These are phyloP conservation scores for Xylota sylvarum DNA, from an alignment of 2,888 invertebrate species.

Conservation along the genomic window DNA sequence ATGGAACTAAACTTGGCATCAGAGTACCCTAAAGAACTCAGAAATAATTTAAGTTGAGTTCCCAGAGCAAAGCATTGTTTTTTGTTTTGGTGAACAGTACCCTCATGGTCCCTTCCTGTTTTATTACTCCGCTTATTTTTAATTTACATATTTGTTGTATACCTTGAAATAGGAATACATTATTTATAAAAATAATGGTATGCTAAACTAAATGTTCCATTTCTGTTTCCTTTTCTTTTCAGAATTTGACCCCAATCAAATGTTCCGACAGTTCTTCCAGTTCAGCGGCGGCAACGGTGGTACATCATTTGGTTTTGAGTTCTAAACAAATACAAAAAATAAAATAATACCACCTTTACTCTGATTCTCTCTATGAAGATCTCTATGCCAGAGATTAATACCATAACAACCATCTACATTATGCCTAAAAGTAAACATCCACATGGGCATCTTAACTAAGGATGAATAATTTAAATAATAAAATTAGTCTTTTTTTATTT, in stretches of 20 bases:
- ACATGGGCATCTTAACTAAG: slow-evolving; percentile 32
- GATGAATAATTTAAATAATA: slow-evolving; percentile 41
- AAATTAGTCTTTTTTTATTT: slow-evolving; percentile 31
- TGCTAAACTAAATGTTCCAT: not conserved
- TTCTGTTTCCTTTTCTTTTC: not conserved
- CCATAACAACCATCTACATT: slow-evolving; percentile 24
- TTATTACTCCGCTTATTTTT: too few relatives aligned
- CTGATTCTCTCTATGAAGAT: slow-evolving; percentile 68
- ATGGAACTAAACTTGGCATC: too few relatives aligned
- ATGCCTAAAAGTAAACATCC: slow-evolving; percentile 18
- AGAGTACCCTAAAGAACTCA: too few relatives aligned
- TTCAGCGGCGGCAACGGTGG: slow-evolving; percentile 87
- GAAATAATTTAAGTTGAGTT: too few relatives aligned
- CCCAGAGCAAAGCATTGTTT: too few relatives aligned
- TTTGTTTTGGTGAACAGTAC: too few relatives aligned
- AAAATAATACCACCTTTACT: slow-evolving; percentile 55
- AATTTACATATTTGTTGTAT: too few relatives aligned
- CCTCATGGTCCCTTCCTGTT: too few relatives aligned
- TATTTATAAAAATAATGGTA: too few relatives aligned
- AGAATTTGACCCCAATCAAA: slow-evolving; percentile 92
- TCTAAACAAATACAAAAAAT: slow-evolving; percentile 77
- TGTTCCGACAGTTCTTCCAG: slow-evolving; percentile 93
- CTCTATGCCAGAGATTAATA: slow-evolving; percentile 50
- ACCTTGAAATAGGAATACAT: too few relatives aligned
- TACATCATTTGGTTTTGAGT: slow-evolving; percentile 84